Evolutionary conservation across 2,888 invertebrate genomes (phyloP), one percentile per base, ranked within the genome.

Genomic region (Auanema sp.): DNA sequence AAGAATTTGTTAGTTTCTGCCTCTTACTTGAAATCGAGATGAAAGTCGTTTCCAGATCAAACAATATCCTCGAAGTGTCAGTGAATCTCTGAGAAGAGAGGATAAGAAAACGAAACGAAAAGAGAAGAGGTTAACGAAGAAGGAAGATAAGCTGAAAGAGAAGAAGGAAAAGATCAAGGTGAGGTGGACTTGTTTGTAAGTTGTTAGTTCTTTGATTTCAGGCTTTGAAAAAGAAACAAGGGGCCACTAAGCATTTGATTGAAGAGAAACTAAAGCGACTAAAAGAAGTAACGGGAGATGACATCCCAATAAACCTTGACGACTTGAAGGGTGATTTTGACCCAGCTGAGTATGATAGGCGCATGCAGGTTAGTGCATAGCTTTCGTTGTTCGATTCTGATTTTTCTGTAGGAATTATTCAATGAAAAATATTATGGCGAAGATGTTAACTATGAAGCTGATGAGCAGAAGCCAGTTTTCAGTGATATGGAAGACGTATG

Each of bases 11-110:
- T 71, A 75, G 83, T 77, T 42, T 52, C 49, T 8, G 1, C 41
- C 10, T 40, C 51, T 64, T 33, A n/a, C 42, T 23, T 59, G 14
- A 25, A 14, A 10, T 21, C 1, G 42, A 23, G 18, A 1, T 44
- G 4, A 33, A 33, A 33, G 33, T 8, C n/a, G 18, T 40, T 62
- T 78, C 54, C 64, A 91, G 91, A 88, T 92, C 18, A 93, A 93
- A 86, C 88, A 92, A 11, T 96, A 91, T 87, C 97, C 97, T 0
- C 89, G 97, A 71, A 92, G 91, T 0, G 89, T 97, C 84, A 89
- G 90, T 66, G 89, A 89, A 84, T 91, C 92, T 2, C 86, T 95
- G 69, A 88, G 97, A 49, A 88, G 89, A 60, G 65, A 59, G 3
- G 33, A 33, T 33, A 33, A 33, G 12, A 68, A 77, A 44, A 66